Base-by-base conservation (phyloP, 2,888 invertebrate genomes). In the Suillia variegata region DNA sequence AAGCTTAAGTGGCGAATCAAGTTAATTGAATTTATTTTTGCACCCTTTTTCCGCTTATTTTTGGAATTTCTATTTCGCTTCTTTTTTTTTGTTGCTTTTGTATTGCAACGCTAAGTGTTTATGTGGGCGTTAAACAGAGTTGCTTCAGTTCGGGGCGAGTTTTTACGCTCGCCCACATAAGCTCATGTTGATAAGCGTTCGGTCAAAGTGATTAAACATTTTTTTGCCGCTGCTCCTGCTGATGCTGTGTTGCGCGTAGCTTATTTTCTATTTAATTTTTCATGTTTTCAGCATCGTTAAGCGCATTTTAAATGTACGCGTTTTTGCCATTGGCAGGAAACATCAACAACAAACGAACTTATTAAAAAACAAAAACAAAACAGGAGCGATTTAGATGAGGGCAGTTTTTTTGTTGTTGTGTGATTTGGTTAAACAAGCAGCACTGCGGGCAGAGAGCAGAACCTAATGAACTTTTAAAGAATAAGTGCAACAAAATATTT, bases 21-120 rank as follows among this genome's bases (percentile, higher is more conserved):
- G 68, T 68, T 66, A 68, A 68, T 68, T 67, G 68, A 66, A 68
- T 68, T 67, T 66, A 62, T 58, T 64, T 62, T 64, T 63, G 58
- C 62, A 67, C 62, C 64, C 62, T 54, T 62, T 65, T 61, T 20
- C 6, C 38, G 26, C 26, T 26, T 26, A 6, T 26, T 26, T 26
- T 26, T 26, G 5, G 6, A 6, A 6, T 10, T 26, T 26, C 26
- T 26, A 6, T 10, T 26, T 26, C 26, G 6, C 10, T 26, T 26
- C 26, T 26, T 38, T 38, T n/a, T 38, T 5, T 38, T 10, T n/a
- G 38, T 38, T 38, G 38, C 6, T 10, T 26, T 26, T 26, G 26
- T 26, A 5, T 5, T 10, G 26, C 15, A 10, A 3, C n/a, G 38
- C n/a, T n/a, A n/a, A 38, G 38, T 38, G 38, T n/a, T 10, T n/a